Percentiles rank a stretch among this genome's conserved stretches.
phyloP scores from a whole-genome alignment of 2,888 invertebrate genomes.

The Ophioninae sp. region DNA sequence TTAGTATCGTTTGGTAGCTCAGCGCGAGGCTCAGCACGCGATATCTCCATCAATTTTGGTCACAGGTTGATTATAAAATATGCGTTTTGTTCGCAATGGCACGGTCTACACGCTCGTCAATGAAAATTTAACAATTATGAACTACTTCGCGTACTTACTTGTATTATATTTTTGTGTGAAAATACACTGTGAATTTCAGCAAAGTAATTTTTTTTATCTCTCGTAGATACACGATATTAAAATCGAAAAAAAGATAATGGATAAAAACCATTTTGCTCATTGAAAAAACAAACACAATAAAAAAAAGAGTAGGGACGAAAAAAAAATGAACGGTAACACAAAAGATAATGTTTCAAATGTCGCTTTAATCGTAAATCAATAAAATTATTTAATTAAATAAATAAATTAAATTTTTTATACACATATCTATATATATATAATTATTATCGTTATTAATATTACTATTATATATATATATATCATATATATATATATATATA shows the following conservation, averaged over 20 bases:
- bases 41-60: neutral
- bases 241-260: no score
- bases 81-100: neutral
- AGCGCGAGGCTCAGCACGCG: neutral
- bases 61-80: neutral
- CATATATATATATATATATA: constrained; percentile 68
- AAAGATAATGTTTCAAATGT: constrained; percentile 71
- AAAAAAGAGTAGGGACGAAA: constrained; percentile 40
- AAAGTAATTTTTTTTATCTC: no score
- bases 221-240: no score
- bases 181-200: no score
- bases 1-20: neutral
- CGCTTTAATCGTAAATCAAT: constrained; percentile 80
- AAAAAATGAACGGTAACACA: constrained; percentile 51
- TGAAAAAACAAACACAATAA: constrained; percentile 49
- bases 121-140: neutral
- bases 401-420: constrained; percentile 80
- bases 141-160: neutral
- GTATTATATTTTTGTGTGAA: neutral
- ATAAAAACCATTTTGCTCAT: neutral
- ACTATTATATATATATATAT: constrained; percentile 60
- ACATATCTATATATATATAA: constrained; percentile 66
- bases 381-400: constrained; percentile 81
- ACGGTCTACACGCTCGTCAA: neutral
- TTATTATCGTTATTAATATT: constrained; percentile 18